Percentiles rank a stretch among this genome's conserved stretches.
phyloP scores from a whole-genome alignment of 2,888 invertebrate genomes.

The Lepidochrysops patricia region DNA sequence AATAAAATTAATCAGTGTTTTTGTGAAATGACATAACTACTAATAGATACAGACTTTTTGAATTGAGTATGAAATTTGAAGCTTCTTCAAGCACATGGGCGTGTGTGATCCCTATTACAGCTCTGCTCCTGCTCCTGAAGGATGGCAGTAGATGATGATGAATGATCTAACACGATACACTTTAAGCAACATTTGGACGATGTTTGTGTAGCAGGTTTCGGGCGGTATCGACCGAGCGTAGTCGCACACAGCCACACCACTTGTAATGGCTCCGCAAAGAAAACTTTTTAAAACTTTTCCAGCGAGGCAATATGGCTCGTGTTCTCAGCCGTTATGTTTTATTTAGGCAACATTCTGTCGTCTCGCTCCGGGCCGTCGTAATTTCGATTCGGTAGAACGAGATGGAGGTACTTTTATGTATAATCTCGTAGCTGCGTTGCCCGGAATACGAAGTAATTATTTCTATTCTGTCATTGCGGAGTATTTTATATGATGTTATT shows the following conservation, averaged over 20 bases:
- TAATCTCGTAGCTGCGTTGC: constrained; percentile 51
- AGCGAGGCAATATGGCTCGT: constrained; percentile 75
- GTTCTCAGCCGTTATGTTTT: constrained; percentile 73
- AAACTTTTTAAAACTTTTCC: constrained; percentile 76
- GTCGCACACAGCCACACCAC: constrained; percentile 57
- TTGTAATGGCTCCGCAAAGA: constrained; percentile 75
- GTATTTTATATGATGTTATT: constrained; percentile 64
- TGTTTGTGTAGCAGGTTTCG: constrained; percentile 22
- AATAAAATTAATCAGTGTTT: no score
- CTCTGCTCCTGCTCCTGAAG: no score
- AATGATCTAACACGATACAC: constrained; percentile 3
- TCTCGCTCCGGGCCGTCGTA: constrained; percentile 44
- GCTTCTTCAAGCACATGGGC: no score
- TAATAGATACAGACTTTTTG: no score
- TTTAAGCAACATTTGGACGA: constrained; percentile 6
- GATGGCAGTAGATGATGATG: not conserved
- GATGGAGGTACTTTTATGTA: constrained; percentile 43
- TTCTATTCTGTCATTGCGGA: constrained; percentile 73
- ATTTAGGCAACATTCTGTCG: constrained; percentile 63
- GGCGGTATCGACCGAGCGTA: constrained; percentile 59
- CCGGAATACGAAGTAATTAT: constrained; percentile 75
- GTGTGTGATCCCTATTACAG: no score
- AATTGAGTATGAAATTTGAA: no score
- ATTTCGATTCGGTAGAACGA: constrained; percentile 33
- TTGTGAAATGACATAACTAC: no score